These are phyloP conservation scores for Sminthurinus aureus DNA, from an alignment of 2,888 invertebrate genomes.

Conservation along the genomic window DNA sequence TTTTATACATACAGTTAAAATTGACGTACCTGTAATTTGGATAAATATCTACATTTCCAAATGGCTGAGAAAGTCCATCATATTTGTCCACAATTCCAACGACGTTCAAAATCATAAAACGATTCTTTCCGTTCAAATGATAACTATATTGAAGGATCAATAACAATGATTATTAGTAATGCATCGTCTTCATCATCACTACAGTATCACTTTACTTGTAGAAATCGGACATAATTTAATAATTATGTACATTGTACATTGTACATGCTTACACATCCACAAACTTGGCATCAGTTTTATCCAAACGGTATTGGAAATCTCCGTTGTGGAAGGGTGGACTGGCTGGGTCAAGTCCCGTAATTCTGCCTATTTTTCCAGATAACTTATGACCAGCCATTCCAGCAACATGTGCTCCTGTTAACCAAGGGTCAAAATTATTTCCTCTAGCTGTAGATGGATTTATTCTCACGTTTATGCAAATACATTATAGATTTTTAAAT, in stretches of 20 bases:
- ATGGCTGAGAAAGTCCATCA: slow-evolving; percentile 37
- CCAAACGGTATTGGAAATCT: slow-evolving; percentile 50
- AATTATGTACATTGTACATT: no score
- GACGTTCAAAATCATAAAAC: slow-evolving; percentile 36
- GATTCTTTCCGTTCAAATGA: slow-evolving; percentile 42
- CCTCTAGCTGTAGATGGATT: no score
- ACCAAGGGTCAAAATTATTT: no score
- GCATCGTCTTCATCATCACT: no score
- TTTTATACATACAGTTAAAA: slow-evolving; percentile 7
- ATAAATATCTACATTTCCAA: slow-evolving; percentile 48
- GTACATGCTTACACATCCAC: no score
- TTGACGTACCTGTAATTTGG: slow-evolving; percentile 43
- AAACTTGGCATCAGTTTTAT: slow-evolving; percentile 48
- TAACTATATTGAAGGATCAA: no score
- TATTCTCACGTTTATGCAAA: no score
- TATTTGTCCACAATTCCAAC: slow-evolving; percentile 33
- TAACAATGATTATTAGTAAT: no score
- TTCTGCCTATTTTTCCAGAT: slow-evolving; percentile 53
- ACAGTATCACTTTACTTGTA: neutral
- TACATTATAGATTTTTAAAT: no score
- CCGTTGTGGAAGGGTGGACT: slow-evolving; percentile 54
- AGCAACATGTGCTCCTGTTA: slow-evolving; percentile 50
- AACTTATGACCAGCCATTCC: slow-evolving; percentile 53
- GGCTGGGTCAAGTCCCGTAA: slow-evolving; percentile 58
- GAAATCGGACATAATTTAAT: neutral